Evolutionary conservation across 2,888 invertebrate genomes (phyloP).

Genomic region (Buathra laborator): DNA sequence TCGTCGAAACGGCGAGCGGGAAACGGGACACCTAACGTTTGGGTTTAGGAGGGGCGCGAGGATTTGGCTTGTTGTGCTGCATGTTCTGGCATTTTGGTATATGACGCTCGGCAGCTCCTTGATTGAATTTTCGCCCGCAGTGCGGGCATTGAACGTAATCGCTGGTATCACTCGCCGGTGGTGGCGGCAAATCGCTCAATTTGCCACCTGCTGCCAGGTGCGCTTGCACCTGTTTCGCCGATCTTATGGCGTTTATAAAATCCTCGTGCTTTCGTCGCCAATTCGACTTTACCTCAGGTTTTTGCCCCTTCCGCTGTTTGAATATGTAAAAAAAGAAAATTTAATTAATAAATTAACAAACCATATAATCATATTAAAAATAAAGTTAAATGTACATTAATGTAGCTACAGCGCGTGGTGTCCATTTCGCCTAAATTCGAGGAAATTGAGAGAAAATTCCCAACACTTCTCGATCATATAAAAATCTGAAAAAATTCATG

Average conservation of each 20-base stretch:
- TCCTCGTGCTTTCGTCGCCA: slow-evolving; percentile 98
- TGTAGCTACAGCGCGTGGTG: too few species aligned
- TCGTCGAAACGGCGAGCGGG: not conserved
- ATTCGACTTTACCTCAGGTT: slow-evolving; percentile 85
- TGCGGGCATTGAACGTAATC: slow-evolving; percentile 97
- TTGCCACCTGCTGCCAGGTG: slow-evolving; percentile 94
- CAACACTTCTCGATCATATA: too few species aligned
- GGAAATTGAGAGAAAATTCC: too few species aligned
- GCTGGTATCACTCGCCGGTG: slow-evolving; percentile 95
- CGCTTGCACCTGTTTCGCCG: slow-evolving; percentile 94
- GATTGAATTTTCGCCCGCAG: slow-evolving; percentile 94
- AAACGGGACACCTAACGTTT: slow-evolving; percentile 71
- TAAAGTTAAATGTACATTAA: not conserved
- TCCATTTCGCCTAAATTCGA: too few species aligned
- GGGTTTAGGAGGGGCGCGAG: slow-evolving; percentile 72
- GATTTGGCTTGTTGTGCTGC: slow-evolving; percentile 92
- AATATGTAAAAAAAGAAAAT: slow-evolving; percentile 14
- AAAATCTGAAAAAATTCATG: too few species aligned
- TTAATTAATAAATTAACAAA: not conserved
- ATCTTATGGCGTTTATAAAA: slow-evolving; percentile 95
- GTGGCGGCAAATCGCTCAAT: slow-evolving; percentile 94
- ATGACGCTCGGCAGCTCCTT: slow-evolving; percentile 94
- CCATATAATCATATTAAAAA: slow-evolving; percentile 3
- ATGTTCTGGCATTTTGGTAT: slow-evolving; percentile 96
- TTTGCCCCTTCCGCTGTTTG: slow-evolving; percentile 76